These are phyloP conservation scores for Cosmia pyralina DNA, from an alignment of 2,888 invertebrate genomes.

Conservation along the genomic window DNA sequence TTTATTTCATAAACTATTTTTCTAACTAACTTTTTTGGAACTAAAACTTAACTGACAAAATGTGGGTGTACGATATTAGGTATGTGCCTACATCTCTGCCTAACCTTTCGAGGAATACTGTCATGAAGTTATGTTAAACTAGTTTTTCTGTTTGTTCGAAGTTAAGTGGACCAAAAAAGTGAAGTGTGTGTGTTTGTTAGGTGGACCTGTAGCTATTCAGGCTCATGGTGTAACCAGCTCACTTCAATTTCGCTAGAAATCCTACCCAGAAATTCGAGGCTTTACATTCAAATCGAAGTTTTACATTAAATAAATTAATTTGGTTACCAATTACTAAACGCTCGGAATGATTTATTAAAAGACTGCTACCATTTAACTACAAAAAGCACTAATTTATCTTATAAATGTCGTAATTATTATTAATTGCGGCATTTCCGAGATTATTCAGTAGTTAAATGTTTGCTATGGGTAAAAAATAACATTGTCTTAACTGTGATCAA, in stretches of 20 bases:
- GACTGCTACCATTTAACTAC: neutral
- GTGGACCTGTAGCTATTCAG: no score
- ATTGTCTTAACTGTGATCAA: slow-evolving; percentile 11
- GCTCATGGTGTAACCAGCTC: no score
- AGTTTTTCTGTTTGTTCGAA: no score
- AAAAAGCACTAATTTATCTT: neutral
- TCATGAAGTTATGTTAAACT: no score
- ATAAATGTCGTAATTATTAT: neutral
- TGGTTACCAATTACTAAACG: no score
- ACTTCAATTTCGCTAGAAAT: neutral
- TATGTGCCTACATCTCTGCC: no score
- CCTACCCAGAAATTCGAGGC: neutral
- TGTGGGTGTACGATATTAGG: no score
- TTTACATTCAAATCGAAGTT: no score
- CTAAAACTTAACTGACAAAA: no score
- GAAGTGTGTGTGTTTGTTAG: no score
- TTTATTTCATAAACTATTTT: neutral
- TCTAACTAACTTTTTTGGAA: neutral
- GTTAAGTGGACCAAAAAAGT: no score
- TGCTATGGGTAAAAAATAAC: neutral
- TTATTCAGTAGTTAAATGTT: neutral
- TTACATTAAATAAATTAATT: neutral
- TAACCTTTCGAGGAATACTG: no score
- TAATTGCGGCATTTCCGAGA: neutral
- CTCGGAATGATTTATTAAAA: neutral